A percentile compares a stretch with the other conserved stretches of the same genome.
Conservation (phyloP, 2,797 vertebrate species). For the Acanthis flammea region DNA sequence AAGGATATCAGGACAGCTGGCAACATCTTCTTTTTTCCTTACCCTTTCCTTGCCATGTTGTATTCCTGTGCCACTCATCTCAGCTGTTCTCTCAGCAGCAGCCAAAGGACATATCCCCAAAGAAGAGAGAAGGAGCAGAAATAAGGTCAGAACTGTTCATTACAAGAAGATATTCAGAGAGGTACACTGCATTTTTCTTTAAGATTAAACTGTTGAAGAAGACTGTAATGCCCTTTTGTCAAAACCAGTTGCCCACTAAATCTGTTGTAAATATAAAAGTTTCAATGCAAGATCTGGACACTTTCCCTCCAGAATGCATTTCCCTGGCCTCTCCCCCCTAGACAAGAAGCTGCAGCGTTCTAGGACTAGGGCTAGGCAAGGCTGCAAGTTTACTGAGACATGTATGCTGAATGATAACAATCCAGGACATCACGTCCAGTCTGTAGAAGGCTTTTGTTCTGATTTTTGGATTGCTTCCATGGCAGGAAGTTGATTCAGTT, state of each 20-base stretch:
- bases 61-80: background rate
- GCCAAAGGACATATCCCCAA: background rate
- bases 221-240: background rate
- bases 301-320: background rate
- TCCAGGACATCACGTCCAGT: background rate
- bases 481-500: conserved; percentile 46
- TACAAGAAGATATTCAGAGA: background rate
- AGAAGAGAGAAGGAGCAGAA: background rate
- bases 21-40: background rate
- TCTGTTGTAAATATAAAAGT: background rate
- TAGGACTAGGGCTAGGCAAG: background rate
- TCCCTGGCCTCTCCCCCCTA: background rate
- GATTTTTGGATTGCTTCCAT: conserved; percentile 36
- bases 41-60: background rate
- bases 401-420: background rate
- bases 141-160: background rate
- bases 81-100: background rate
- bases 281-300: background rate
- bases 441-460: conserved; percentile 37
- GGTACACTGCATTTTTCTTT: background rate
- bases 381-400: background rate
- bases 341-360: background rate
- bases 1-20: background rate
- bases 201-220: background rate
- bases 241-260: background rate